A percentile compares a stretch with the other conserved stretches of the same genome.
Conservation (phyloP, 2,113 vertebrate species). For the Urocitellus parryii region DNA sequence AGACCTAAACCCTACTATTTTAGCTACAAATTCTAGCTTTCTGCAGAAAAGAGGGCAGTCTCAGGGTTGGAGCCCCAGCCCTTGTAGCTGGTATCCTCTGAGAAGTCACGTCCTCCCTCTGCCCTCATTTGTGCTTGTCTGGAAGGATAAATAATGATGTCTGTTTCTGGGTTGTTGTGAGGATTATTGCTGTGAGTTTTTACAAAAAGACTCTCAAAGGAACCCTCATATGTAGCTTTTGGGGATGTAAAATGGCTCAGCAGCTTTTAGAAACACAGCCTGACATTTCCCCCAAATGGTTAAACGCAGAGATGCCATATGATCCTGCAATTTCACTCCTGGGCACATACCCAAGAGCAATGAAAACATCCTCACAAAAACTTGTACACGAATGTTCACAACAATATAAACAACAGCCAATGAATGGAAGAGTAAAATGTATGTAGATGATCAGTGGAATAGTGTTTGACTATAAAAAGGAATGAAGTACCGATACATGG, state of each 20-base stretch:
- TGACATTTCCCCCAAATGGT: background rate
- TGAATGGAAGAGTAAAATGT: background rate
- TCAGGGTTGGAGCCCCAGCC: background rate
- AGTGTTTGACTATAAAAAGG: background rate
- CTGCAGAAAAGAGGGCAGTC: background rate
- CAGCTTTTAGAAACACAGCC: background rate
- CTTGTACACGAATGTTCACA: background rate
- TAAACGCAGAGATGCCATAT: background rate
- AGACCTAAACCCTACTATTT: background rate
- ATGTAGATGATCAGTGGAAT: background rate
- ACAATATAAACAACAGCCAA: background rate
- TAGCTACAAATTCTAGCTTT: background rate
- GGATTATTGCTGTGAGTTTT: background rate
- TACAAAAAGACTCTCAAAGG: background rate
- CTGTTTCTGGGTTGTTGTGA: background rate
- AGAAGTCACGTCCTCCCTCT: background rate
- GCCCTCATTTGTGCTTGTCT: background rate
- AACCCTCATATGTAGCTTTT: background rate
- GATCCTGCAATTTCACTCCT: background rate
- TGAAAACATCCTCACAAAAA: background rate
- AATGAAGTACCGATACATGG: background rate
- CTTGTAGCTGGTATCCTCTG: background rate
- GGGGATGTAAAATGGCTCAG: background rate
- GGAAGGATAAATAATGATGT: background rate
- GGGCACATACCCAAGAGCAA: background rate